phyloP scores from a whole-genome alignment of 1,140 invertebrate genomes.

The Zaprionus gabonicus region DNA sequence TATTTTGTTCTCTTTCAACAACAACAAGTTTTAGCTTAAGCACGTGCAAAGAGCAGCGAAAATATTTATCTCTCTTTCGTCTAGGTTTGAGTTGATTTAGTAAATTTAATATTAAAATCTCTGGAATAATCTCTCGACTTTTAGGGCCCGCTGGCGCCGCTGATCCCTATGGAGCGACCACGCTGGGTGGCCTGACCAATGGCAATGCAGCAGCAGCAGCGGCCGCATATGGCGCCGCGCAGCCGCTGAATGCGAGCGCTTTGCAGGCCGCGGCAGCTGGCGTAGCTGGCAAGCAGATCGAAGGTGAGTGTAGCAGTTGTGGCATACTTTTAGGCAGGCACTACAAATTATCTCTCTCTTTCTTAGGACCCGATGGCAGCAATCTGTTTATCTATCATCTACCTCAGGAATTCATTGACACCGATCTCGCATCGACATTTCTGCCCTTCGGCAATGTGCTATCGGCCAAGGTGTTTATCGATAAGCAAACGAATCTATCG shows the following conservation, averaged over 20 bases:
- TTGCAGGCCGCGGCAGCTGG: slow-evolving; percentile 75
- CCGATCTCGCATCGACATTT: slow-evolving; percentile 97
- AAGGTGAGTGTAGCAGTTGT: slow-evolving; percentile 57
- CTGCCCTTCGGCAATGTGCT: slow-evolving; percentile 98
- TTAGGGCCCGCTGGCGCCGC: slow-evolving; percentile 72
- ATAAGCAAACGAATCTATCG: slow-evolving; percentile 99
- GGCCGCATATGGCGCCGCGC: slow-evolving; percentile 57
- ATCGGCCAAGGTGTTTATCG: slow-evolving; percentile 99
- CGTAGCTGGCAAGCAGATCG: slow-evolving; percentile 83
- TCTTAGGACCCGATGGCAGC: slow-evolving; percentile 95
- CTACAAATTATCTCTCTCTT: slow-evolving; percentile 43
- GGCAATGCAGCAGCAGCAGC: slow-evolving; percentile 46
- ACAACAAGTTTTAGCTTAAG: slow-evolving; percentile 18
- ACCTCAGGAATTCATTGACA: slow-evolving; percentile 98
- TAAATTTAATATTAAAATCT: slow-evolving; percentile 7
- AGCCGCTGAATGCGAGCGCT: slow-evolving; percentile 65
- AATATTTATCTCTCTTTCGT: not conserved
- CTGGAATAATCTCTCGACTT: slow-evolving; percentile 17
- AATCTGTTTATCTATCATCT: slow-evolving; percentile 99
- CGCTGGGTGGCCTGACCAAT: slow-evolving; percentile 73
- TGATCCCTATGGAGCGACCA: slow-evolving; percentile 65
- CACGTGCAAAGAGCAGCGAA: slow-evolving; percentile 21
- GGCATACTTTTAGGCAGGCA: not conserved
- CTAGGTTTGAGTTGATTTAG: not conserved
- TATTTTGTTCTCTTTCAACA: slow-evolving; percentile 5